Base-by-base conservation (phyloP, 2,113 vertebrate genomes). In the Bombycilla garrulus region DNA sequence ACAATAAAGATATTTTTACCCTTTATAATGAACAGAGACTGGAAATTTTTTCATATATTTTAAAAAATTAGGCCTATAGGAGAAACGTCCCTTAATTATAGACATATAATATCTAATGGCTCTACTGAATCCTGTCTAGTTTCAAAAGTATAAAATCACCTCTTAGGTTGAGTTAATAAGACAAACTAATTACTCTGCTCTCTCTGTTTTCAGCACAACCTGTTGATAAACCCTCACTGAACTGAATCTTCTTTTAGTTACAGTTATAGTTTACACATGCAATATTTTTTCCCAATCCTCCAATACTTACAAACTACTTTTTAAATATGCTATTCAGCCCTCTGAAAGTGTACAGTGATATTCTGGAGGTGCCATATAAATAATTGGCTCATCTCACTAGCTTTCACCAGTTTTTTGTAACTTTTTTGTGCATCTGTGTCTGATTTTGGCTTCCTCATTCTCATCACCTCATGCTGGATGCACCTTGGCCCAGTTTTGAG, bases 361-460 rank as follows among this genome's bases (percentile, higher is more conserved):
- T 92, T 65, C 40, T 69, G 67, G 67, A 80, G 9, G 19, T 40
- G 36, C 20, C 3, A 33, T 24, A 36, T 23, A 60, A 72, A 82
- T 38, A 24, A 22, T 12, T 60, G 40, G 2, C 6, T 77, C 16
- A 36, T 44, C 31, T 44, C 47, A 21, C 6, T 4, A 11, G 15
- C 53, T 70, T 84, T 81, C n/a, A 44, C 7, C 3, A 24, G 0
- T 0, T 9, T 82, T 72, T 56, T 51, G 2, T 60, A n/a, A 3
- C 5, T 15, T 22, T 22, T 33, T 36, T 3, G 5, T 20, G 26
- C 73, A 2, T 33, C 24, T 80, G 16, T 29, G 60, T 6, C 24
- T 65, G 54, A 33, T 53, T 69, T 73, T 61, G 9, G 5, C 51
- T 74, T 87, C 23, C 22, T 53, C 24, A 40, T 65, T 81, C 50